Evolutionary conservation across 2,888 invertebrate species (phyloP), one percentile per base, ranked within the genome.

Genomic region (Coelogynopora nodosa): DNA sequence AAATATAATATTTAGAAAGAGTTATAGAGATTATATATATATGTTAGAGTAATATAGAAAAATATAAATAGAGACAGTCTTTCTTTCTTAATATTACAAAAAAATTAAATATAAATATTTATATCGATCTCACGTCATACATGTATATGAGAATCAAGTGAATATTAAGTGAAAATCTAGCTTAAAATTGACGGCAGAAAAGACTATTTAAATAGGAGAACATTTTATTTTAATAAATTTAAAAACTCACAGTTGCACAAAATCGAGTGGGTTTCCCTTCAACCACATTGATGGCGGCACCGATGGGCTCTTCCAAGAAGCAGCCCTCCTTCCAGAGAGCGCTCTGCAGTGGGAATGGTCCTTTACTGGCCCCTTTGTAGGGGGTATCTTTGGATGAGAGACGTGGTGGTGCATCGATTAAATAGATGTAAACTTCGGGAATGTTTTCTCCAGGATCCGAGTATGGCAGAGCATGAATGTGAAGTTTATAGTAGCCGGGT

Each of bases 401-500:
- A 18, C 85, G 26, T 0, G 67, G 85, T 28, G 85, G 85, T 28
- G 74, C 85, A 67, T 85, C 74, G 28, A 85, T 85, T 30, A 85
- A 30, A 26, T 85, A 85, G n/a, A 67, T 67, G 67, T 67, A 85
- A 13, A 85, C 85, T 49, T 67, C 74, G 26, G 85, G 85, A 28
- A 85, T 29, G 30, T 67, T 85, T 67, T 85, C 85, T n/a, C 67
- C 74, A 28, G 67, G 67, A 85, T 85, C 74, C 28, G 85, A 67
- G 27, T 67, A 67, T 18, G 85, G 85, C 13, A 67, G 67, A 28
- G 67, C 85, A 30, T 85, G 74, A 1, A 85, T 67, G 29, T 85
- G 85, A 26, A 85, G 85, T 27, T 85, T 85, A 67, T 85, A 85
- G 31, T 67, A 85, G 0, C 85, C 85, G 30, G 26, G 67, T 28